A percentile compares a stretch with the other conserved stretches of the same genome.
Conservation (phyloP, 2,797 vertebrate genomes). For the Meda fulgida region DNA sequence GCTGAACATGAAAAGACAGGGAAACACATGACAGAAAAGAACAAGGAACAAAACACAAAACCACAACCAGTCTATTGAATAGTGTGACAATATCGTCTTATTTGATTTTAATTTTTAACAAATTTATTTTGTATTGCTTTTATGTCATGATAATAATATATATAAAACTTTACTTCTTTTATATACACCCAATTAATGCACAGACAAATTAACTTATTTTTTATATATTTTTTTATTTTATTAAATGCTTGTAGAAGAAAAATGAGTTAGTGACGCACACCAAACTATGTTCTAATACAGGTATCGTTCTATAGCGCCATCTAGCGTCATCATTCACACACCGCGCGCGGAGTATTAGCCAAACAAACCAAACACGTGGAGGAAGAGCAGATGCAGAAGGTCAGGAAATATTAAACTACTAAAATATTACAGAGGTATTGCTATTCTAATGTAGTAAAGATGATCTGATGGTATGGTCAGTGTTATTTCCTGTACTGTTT, state of each 20-base stretch:
- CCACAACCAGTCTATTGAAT: not conserved
- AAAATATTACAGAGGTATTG: not conserved
- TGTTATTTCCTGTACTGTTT: constrained; percentile 26
- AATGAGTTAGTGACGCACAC: not conserved
- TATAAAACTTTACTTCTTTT: too few relatives aligned
- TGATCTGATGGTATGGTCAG: not conserved
- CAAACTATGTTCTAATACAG: not conserved
- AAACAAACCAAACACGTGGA: not conserved
- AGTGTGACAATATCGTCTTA: not conserved
- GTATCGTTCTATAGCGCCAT: not conserved
- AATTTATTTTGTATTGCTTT: not conserved
- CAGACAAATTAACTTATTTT: too few relatives aligned
- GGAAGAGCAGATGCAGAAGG: not conserved
- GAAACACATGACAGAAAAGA: too few relatives aligned
- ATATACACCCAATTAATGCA: too few relatives aligned
- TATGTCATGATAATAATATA: not conserved
- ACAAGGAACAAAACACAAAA: too few relatives aligned
- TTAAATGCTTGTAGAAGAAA: too few relatives aligned
- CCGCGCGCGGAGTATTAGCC: not conserved
- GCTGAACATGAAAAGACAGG: too few relatives aligned
- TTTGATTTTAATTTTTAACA: not conserved
- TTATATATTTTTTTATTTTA: too few relatives aligned
- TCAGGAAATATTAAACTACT: not conserved
- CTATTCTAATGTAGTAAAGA: not conserved
- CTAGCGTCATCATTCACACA: not conserved